Evolutionary conservation across 2,797 vertebrate genomes (phyloP).

Genomic region (Acanthopagrus latus): DNA sequence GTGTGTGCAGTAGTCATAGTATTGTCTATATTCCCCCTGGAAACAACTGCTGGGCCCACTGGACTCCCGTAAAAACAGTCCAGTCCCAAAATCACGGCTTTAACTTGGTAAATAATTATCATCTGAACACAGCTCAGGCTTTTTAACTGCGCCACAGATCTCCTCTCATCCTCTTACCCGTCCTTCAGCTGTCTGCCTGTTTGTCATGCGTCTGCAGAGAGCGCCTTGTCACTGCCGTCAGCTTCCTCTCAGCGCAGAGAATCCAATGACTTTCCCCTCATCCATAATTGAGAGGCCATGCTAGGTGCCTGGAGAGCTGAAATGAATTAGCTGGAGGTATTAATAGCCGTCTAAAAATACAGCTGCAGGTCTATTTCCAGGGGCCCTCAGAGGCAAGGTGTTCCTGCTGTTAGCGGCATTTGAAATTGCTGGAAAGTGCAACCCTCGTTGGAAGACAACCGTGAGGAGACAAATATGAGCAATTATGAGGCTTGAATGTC

Average conservation of each 20-base stretch:
- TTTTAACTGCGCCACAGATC: constrained; percentile 17
- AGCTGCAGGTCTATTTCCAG: constrained; percentile 79
- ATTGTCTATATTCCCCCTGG: not conserved
- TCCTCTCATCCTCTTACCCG: constrained; percentile 23
- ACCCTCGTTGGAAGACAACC: constrained; percentile 15
- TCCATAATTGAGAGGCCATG: constrained; percentile 85
- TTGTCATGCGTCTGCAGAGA: constrained; percentile 70
- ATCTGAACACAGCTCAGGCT: constrained; percentile 12
- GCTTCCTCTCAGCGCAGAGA: constrained; percentile 75
- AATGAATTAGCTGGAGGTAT: constrained; percentile 86
- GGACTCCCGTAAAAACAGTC: not conserved
- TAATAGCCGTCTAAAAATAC: constrained; percentile 86
- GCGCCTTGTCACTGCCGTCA: constrained; percentile 67
- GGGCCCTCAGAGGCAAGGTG: constrained; percentile 69
- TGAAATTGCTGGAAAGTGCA: constrained; percentile 49
- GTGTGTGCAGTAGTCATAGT: not conserved
- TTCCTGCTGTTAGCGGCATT: constrained; percentile 58
- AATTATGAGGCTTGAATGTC: constrained; percentile 25
- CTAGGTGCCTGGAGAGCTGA: constrained; percentile 83
- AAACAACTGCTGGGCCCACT: not conserved
- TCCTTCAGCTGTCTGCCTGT: constrained; percentile 69
- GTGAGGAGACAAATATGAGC: constrained; percentile 33
- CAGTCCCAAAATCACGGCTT: not conserved
- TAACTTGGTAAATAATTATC: not conserved
- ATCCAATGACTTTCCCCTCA: constrained; percentile 86